Percentiles rank a stretch among this genome's conserved stretches.
phyloP scores from a whole-genome alignment of 2,113 vertebrate species.

The Hystrix cristata region DNA sequence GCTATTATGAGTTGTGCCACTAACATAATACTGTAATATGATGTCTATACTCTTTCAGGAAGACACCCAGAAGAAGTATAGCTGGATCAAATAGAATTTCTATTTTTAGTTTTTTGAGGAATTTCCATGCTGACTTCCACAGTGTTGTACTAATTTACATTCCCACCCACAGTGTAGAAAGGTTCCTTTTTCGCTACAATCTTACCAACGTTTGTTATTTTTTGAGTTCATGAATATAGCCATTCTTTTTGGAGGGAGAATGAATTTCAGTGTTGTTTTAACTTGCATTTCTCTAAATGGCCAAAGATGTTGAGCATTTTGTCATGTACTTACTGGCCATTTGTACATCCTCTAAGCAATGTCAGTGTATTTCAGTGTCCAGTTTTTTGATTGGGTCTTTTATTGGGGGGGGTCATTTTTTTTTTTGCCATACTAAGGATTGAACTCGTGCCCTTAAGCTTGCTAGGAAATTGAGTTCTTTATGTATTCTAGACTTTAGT shows the following conservation, averaged over 20 bases:
- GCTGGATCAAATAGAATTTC: neutral
- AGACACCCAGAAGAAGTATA: neutral
- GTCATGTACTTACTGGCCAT: neutral
- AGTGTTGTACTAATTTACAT: neutral
- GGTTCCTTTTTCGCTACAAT: neutral
- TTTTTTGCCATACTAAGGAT: neutral
- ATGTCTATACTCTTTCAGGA: neutral
- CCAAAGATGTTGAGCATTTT: neutral
- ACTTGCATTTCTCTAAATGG: neutral
- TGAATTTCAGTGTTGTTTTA: neutral
- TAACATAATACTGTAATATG: neutral
- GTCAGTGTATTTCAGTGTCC: neutral
- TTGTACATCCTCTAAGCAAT: neutral
- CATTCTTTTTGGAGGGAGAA: neutral
- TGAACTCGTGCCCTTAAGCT: neutral
- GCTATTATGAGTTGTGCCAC: neutral
- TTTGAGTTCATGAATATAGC: neutral
- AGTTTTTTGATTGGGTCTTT: neutral
- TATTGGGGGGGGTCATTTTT: neutral
- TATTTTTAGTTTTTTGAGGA: neutral
- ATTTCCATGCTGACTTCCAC: neutral
- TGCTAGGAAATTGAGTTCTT: neutral
- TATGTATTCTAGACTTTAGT: neutral
- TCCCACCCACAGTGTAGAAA: neutral
- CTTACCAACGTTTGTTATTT: neutral